Percentiles rank a stretch among this genome's conserved stretches.
Evolutionary conservation across 2,113 vertebrate species (phyloP).

Genomic region (Trematomus loennbergii): DNA sequence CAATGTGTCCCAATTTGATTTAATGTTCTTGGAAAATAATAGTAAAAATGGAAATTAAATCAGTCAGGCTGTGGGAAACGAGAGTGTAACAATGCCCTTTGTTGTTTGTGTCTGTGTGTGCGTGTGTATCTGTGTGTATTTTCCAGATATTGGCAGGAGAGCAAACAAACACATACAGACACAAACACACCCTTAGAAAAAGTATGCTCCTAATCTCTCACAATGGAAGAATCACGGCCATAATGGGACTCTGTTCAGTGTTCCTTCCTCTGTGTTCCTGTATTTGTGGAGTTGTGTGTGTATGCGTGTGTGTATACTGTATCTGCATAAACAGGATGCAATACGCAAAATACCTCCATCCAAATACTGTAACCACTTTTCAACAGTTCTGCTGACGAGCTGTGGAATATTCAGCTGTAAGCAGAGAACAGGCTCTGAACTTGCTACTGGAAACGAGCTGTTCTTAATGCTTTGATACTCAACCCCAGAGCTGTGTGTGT

Average conservation of each 20-base stretch:
- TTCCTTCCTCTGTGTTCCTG: conserved; percentile 68
- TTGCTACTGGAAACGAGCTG: conserved; percentile 29
- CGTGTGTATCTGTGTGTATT: not conserved
- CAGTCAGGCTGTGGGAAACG: conserved; percentile 37
- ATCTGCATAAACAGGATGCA: conserved; percentile 76
- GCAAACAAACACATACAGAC: conserved; percentile 3
- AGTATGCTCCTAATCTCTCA: conserved; percentile 24
- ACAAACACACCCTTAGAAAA: conserved; percentile 27
- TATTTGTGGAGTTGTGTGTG: conserved; percentile 27
- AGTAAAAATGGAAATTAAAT: conserved; percentile 40
- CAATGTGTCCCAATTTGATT: conserved; percentile 32
- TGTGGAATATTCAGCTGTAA: conserved; percentile 37
- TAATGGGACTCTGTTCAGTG: conserved; percentile 41
- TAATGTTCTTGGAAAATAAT: conserved; percentile 50
- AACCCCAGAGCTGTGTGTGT: conserved; percentile 5
- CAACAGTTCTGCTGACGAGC: conserved; percentile 23
- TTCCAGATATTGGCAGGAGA: not conserved
- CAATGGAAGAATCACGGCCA: conserved; percentile 53
- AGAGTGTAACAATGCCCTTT: conserved; percentile 33
- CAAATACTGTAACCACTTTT: conserved; percentile 48
- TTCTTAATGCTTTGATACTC: conserved; percentile 18
- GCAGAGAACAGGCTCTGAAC: conserved; percentile 4
- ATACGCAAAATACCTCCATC: conserved; percentile 47
- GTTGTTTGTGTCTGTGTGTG: not conserved
- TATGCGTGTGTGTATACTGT: conserved; percentile 30